Evolutionary conservation across 1,140 invertebrate species (phyloP).

Genomic region (Bombus balteatus): DNA sequence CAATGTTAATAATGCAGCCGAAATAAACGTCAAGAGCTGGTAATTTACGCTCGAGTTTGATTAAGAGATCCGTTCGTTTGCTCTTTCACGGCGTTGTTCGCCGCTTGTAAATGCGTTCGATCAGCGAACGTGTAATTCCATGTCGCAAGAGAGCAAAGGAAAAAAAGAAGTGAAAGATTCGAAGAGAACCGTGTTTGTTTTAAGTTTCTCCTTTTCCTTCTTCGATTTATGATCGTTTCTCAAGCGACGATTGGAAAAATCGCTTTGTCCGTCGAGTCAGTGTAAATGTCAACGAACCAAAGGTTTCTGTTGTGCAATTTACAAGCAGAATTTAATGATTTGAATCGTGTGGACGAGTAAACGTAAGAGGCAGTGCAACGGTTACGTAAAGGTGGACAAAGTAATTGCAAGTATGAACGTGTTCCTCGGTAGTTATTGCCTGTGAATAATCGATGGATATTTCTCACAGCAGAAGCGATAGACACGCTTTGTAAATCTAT

Average conservation of each 20-base stretch:
- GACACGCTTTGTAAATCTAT: background rate
- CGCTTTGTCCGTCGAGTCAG: background rate
- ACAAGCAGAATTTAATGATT: background rate
- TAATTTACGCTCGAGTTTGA: slow-evolving; percentile 36
- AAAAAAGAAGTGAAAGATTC: background rate
- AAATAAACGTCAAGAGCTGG: slow-evolving; percentile 6
- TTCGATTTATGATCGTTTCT: background rate
- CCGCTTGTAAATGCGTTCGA: background rate
- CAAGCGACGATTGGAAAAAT: background rate
- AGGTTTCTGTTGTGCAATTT: background rate
- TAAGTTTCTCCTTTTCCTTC: too few relatives aligned
- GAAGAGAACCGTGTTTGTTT: background rate
- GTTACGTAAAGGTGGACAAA: background rate
- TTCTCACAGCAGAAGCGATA: background rate
- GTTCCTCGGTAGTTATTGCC: background rate
- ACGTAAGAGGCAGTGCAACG: background rate
- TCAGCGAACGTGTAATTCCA: background rate
- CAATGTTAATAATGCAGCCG: slow-evolving; percentile 28
- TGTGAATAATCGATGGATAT: background rate
- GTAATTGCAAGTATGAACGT: background rate
- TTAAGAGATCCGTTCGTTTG: slow-evolving; percentile 38
- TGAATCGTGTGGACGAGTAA: background rate
- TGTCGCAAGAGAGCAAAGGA: background rate
- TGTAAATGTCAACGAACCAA: background rate
- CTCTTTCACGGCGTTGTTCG: background rate